phyloP scores from a whole-genome alignment of 2,113 vertebrate genomes.

The Indri indri region DNA sequence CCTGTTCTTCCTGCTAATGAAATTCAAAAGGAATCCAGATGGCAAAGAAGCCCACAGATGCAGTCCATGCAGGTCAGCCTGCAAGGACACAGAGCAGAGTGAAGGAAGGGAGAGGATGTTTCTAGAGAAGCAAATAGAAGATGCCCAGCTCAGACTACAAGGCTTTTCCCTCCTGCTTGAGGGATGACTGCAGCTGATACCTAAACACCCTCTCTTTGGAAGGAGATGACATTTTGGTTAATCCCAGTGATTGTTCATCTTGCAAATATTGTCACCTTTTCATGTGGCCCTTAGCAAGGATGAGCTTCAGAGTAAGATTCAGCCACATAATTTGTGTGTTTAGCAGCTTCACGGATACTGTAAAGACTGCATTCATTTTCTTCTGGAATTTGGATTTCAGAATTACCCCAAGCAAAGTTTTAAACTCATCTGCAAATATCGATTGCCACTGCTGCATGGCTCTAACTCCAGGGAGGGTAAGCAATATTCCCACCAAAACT shows the following conservation, averaged over 20 bases:
- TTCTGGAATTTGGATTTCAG: background rate
- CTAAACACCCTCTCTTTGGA: background rate
- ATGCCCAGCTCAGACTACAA: background rate
- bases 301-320: background rate
- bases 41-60: background rate
- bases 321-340: background rate
- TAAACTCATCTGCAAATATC: background rate
- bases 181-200: background rate
- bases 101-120: background rate
- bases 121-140: background rate
- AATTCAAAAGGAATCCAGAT: background rate
- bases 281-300: background rate
- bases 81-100: background rate
- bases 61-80: background rate
- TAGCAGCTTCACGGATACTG: background rate
- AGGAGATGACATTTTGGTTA: background rate
- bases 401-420: background rate
- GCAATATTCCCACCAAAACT: background rate
- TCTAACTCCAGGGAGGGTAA: background rate
- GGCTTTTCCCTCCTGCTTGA: background rate
- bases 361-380: background rate
- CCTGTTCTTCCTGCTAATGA: background rate
- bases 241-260: background rate
- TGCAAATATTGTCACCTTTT: background rate
- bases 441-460: background rate